These are phyloP conservation scores for Watsonalla binaria DNA, from an alignment of 2,888 invertebrate genomes.

Conservation along the genomic window DNA sequence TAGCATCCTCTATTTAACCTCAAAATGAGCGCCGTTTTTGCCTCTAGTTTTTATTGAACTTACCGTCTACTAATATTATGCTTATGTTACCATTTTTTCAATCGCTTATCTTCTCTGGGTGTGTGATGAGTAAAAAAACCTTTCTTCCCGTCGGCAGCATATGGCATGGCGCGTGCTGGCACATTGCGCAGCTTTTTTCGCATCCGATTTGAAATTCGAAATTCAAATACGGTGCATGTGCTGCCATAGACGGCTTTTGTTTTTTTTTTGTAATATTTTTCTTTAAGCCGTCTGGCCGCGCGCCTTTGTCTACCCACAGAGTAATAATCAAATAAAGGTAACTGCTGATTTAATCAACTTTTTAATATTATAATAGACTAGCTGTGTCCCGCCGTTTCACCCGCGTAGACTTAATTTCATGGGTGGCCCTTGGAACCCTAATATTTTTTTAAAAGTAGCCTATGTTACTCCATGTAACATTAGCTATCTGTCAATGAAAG, in stretches of 20 bases:
- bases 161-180: slow-evolving; percentile 68
- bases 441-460: too few species aligned
- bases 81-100: slow-evolving; percentile 73
- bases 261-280: slow-evolving; percentile 43
- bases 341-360: slow-evolving; percentile 5
- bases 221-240: slow-evolving; percentile 67
- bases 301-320: slow-evolving; percentile 25
- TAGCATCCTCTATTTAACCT: slow-evolving; percentile 66
- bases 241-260: slow-evolving; percentile 50
- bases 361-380: slow-evolving; percentile 1
- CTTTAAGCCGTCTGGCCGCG: slow-evolving; percentile 41
- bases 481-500: too few species aligned
- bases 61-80: slow-evolving; percentile 71
- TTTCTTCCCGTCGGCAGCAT: slow-evolving; percentile 54
- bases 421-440: too few species aligned
- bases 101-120: slow-evolving; percentile 59
- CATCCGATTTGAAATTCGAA: slow-evolving; percentile 71
- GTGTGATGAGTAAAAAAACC: slow-evolving; percentile 63
- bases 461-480: too few species aligned
- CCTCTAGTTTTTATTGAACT: slow-evolving; percentile 56
- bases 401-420: too few species aligned
- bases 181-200: slow-evolving; percentile 75
- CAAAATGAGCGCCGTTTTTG: slow-evolving; percentile 61
- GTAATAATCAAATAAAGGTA: slow-evolving; percentile 43
- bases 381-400: not conserved